These are phyloP conservation scores for Mohoua ochrocephala DNA, from an alignment of 2,113 vertebrate species.

Conservation along the genomic window DNA sequence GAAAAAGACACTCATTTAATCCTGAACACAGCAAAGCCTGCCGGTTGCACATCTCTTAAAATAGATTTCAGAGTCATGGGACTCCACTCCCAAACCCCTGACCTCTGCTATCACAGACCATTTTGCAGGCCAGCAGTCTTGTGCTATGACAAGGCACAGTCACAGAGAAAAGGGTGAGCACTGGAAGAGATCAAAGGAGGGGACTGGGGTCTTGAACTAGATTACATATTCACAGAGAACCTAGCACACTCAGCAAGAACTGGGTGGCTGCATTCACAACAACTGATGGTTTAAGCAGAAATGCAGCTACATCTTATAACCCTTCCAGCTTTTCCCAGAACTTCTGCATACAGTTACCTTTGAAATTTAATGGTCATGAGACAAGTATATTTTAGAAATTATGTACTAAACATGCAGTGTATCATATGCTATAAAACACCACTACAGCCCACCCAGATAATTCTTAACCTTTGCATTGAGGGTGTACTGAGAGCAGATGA, in stretches of 20 bases:
- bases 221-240: background rate
- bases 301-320: background rate
- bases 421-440: background rate
- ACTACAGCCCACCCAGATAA: background rate
- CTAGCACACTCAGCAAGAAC: background rate
- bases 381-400: background rate
- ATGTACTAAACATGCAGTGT: background rate
- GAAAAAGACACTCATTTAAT: background rate
- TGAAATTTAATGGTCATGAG: background rate
- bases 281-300: background rate
- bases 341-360: background rate
- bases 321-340: background rate
- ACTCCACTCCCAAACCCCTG: background rate
- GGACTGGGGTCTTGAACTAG: background rate
- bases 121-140: background rate
- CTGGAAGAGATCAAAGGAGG: background rate
- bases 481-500: background rate
- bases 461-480: background rate
- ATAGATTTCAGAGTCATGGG: background rate
- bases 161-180: background rate
- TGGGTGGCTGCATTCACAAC: background rate
- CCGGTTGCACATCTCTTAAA: background rate
- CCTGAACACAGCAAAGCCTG: background rate
- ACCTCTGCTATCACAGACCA: background rate
- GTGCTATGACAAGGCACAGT: background rate